Base-by-base conservation (phyloP, 2,888 invertebrate genomes). In the Vesta saturnalis region DNA sequence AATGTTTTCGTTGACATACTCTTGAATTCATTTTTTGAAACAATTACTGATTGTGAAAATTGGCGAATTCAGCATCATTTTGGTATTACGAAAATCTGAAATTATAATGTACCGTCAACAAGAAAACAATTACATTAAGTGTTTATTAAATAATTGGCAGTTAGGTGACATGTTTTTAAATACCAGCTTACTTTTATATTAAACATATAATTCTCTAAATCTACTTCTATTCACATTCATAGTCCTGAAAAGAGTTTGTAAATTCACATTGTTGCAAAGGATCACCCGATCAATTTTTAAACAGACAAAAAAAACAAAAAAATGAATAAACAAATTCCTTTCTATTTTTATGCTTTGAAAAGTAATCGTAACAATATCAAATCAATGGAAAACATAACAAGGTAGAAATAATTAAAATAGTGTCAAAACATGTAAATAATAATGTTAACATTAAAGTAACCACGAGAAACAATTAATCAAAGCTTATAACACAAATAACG, bases 61-160 rank as follows among this genome's bases (percentile, higher is more conserved):
- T n/a, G n/a, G n/a, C n/a, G n/a, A n/a, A n/a, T n/a, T n/a, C n/a
- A n/a, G n/a, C n/a, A n/a, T n/a, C n/a, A n/a, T n/a, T n/a, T n/a
- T n/a, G n/a, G n/a, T n/a, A n/a, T n/a, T n/a, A n/a, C n/a, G n/a
- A n/a, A n/a, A n/a, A n/a, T n/a, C n/a, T n/a, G n/a, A n/a, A n/a
- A n/a, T n/a, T n/a, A n/a, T n/a, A n/a, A n/a, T n/a, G n/a, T n/a
- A n/a, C n/a, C n/a, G n/a, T n/a, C n/a, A n/a, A n/a, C n/a, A 63
- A 67, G 61, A 72, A 22, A 58, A 67, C 64, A 70, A 59, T 67
- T 78, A 78, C 75, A 78, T 75, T 74, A 77, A 75, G 75, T 79
- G 77, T 82, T 82, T 81, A 81, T 81, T 83, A 79, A 79, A 81
- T 80, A 80, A 81, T 81, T 82, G 82, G 82, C 82, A 83, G 82